Evolutionary conservation across 2,888 invertebrate species (phyloP).

Genomic region (Nineta flava): DNA sequence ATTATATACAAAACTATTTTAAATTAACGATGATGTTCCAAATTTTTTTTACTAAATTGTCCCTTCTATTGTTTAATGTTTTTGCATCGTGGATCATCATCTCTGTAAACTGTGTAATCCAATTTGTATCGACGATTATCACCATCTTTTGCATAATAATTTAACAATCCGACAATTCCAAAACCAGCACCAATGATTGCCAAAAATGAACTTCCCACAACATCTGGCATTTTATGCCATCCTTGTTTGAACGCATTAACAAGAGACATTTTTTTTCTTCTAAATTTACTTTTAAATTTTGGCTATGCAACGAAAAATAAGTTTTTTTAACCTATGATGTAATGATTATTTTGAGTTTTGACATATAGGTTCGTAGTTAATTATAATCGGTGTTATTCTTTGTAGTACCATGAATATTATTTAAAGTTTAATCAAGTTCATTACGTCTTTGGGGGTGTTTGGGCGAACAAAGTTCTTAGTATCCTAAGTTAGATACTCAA

Average conservation of each 20-base stretch:
- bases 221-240: slow-evolving; percentile 58
- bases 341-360: too few relatives aligned
- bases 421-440: too few relatives aligned
- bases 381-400: too few relatives aligned
- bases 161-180: slow-evolving; percentile 29
- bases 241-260: slow-evolving; percentile 26
- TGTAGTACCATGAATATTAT: too few relatives aligned
- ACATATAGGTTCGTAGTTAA: too few relatives aligned
- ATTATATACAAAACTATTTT: too few relatives aligned
- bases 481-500: too few relatives aligned
- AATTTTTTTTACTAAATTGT: neutral
- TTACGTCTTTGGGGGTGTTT: too few relatives aligned
- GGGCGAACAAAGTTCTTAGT: too few relatives aligned
- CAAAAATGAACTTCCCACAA: slow-evolving; percentile 41
- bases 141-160: slow-evolving; percentile 40
- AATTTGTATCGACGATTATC: slow-evolving; percentile 50
- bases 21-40: neutral
- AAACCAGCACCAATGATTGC: slow-evolving; percentile 40
- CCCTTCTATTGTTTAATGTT: neutral
- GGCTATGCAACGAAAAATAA: neutral
- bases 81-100: slow-evolving; percentile 45
- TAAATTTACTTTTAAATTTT: neutral
- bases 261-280: slow-evolving; percentile 10
- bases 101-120: slow-evolving; percentile 43
- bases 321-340: neutral